Evolutionary conservation across 2,797 vertebrate genomes (phyloP).

Genomic region (Pelodytes ibericus): DNA sequence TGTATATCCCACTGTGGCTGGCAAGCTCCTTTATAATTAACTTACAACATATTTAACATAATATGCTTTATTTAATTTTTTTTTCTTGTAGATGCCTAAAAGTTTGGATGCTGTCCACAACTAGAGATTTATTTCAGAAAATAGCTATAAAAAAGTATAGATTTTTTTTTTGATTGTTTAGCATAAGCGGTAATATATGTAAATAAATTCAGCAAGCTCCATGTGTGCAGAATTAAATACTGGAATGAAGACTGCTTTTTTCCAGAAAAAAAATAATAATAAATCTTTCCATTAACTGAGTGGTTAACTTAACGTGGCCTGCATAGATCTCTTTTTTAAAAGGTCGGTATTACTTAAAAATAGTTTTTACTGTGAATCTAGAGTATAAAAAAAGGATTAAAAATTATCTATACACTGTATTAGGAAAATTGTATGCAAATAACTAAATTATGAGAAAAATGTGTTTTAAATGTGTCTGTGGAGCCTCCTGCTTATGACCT

Average conservation of each 20-base stretch:
- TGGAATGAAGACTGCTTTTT: neutral
- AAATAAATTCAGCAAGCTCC: slow-evolving; percentile 20
- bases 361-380: too few species aligned
- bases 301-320: too few species aligned
- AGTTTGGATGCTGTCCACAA: slow-evolving; percentile 22
- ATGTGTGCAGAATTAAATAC: slow-evolving; percentile 8
- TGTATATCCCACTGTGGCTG: neutral
- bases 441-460: too few species aligned
- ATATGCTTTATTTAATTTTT: slow-evolving; percentile 9
- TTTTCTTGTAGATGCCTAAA: slow-evolving; percentile 7
- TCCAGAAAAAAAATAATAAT: too few species aligned
- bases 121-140: slow-evolving; percentile 21
- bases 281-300: too few species aligned
- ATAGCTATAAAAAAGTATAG: slow-evolving; percentile 31
- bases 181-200: slow-evolving; percentile 36
- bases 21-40: slow-evolving; percentile 31
- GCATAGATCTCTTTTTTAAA: too few species aligned
- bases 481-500: too few species aligned
- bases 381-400: too few species aligned
- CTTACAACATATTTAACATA: slow-evolving; percentile 26
- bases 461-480: too few species aligned
- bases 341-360: too few species aligned
- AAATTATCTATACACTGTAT: too few species aligned
- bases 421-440: too few species aligned
- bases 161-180: slow-evolving; percentile 32